Conservation (phyloP, 2,888 invertebrate genomes). For the Cryptus armator region DNA sequence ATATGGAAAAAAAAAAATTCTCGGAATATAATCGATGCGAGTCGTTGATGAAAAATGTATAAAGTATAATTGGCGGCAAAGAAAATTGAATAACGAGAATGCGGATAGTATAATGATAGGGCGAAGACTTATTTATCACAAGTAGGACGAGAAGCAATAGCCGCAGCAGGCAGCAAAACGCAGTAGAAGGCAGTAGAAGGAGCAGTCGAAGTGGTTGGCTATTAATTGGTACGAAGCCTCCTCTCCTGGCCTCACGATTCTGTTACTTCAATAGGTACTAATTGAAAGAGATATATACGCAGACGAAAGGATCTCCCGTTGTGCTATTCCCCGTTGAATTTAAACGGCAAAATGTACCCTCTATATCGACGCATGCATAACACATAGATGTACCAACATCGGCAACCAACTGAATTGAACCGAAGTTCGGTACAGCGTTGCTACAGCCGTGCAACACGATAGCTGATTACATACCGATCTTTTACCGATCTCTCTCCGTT, state of each 20-base stretch:
- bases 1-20: conserved; percentile 9
- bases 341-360: not conserved
- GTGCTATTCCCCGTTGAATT: conserved; percentile 36
- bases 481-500: conserved; percentile 50
- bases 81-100: not conserved
- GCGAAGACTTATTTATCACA: conserved; percentile 22
- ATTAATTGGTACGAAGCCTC: conserved; percentile 58
- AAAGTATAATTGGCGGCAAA: not conserved
- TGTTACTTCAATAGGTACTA: conserved; percentile 61
- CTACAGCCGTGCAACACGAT: conserved; percentile 45
- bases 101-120: not conserved
- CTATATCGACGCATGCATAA: conserved; percentile 1
- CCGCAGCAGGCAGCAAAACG: too few species aligned
- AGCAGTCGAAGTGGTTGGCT: conserved; percentile 28
- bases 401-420: conserved; percentile 52
- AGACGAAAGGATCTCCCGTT: conserved; percentile 37
- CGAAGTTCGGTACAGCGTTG: conserved; percentile 38
- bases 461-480: conserved; percentile 63
- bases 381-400: not conserved
- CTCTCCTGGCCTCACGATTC: conserved; percentile 47
- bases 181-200: conserved; percentile 5
- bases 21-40: conserved; percentile 33
- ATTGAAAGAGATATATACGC: conserved; percentile 56
- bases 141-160: not conserved
- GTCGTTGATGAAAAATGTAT: conserved; percentile 15